These are phyloP conservation scores for Calidris pygmaea DNA, from an alignment of 2,113 vertebrate species.

Conservation along the genomic window DNA sequence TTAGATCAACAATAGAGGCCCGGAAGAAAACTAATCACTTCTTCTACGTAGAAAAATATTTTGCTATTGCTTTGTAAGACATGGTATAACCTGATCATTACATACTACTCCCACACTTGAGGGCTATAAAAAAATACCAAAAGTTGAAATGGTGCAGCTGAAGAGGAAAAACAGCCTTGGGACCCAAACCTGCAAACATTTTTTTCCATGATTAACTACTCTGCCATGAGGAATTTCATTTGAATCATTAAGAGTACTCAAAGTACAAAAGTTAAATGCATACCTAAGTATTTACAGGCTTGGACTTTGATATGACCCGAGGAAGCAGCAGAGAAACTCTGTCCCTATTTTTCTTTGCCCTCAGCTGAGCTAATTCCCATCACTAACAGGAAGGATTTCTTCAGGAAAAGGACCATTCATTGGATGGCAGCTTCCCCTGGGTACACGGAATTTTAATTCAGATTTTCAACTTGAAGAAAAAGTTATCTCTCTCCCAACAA, in stretches of 20 bases:
- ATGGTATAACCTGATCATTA: neutral
- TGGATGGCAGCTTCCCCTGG: neutral
- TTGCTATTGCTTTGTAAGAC: neutral
- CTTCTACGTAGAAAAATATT: neutral
- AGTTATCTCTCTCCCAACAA: neutral
- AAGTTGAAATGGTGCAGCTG: neutral
- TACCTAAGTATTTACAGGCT: constrained; percentile 24
- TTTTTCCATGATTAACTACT: constrained; percentile 45
- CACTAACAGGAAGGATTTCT: neutral
- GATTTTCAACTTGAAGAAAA: neutral
- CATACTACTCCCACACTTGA: neutral
- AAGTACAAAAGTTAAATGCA: neutral
- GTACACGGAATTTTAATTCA: neutral
- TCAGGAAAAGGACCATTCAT: neutral
- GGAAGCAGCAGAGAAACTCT: neutral
- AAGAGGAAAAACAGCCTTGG: constrained; percentile 11
- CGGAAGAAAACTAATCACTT: neutral
- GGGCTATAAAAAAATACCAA: neutral
- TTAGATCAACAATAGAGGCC: neutral
- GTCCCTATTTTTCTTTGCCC: neutral
- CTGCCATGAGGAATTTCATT: constrained; percentile 4
- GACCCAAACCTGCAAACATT: constrained; percentile 29
- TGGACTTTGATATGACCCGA: neutral
- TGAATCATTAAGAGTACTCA: constrained; percentile 4
- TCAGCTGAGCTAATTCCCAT: neutral